Evolutionary conservation across 2,888 invertebrate genomes (phyloP), one percentile per base, ranked within the genome.

Genomic region (Ganaspis brasiliensis): DNA sequence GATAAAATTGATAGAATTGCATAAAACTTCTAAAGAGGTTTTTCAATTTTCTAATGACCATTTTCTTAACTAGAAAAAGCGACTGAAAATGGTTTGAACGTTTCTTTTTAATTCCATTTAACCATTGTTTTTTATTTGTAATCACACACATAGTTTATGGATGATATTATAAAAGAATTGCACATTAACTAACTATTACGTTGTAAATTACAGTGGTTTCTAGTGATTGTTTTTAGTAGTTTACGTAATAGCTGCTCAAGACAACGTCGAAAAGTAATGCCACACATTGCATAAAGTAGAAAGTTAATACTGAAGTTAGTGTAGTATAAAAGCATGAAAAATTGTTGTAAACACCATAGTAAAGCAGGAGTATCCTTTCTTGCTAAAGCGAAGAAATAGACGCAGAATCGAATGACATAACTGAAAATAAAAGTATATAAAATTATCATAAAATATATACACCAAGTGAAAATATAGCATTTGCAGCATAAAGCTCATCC

Each of bases 261-360:
- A 82, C 94, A 94, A 49, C 93, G 91, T 2, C 94, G 91, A 85
- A 94, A 94, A 0, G 94, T 93, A 72, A 93, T 92, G 0, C 94
- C 94, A 83, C 93, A 94, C 92, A 94, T 93, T 9, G 94, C 93
- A 89, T 95, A 95, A 19, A 95, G 91, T 9, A 94, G 88, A 86
- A 94, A 94, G 87, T 94, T 94, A 77, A 94, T 93, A 86, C 94
- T 93, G 89, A 94, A 95, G 87, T 95, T 94, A 6, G 94, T 94
- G 89, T 94, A 95, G 88, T 94, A 94, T 1, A 95, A 90, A 1
- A 94, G 89, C 93, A 94, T 94, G 81, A 93, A 93, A 78, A 94
- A 92, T 83, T 94, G 93, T 81, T 94, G 94, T 31, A 93, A 84
- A 80, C 93, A 93, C 92, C 92, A 93, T 2, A 93, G 87, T 16